Conservation (phyloP, 2,797 vertebrate species). For the Erethizon dorsatum region DNA sequence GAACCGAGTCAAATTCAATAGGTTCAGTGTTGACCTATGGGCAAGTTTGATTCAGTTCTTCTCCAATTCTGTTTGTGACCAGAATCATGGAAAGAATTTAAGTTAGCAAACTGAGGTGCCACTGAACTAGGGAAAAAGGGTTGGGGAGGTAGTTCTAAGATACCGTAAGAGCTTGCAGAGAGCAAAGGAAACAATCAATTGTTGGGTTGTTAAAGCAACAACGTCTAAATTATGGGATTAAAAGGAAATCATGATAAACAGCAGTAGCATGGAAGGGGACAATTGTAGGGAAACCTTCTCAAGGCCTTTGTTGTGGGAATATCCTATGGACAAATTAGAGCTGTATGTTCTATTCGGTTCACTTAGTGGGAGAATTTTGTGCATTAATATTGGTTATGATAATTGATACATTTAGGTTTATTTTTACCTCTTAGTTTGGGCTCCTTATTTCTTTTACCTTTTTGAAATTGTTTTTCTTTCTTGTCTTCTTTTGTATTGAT, state of each 20-base stretch:
- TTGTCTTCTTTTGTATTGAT: not conserved
- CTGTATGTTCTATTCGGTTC: not conserved
- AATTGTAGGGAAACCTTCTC: not conserved
- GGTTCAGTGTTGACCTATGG: not conserved
- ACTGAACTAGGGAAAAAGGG: not conserved
- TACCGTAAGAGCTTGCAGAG: not conserved
- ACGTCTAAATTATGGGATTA: not conserved
- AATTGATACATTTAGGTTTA: conserved; percentile 1
- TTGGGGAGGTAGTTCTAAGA: not conserved
- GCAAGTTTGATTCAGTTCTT: not conserved
- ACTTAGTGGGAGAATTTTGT: not conserved
- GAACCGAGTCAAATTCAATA: not conserved
- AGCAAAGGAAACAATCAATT: not conserved
- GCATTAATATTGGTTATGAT: not conserved
- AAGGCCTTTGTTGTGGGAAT: not conserved
- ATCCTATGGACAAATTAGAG: not conserved
- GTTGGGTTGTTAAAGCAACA: not conserved
- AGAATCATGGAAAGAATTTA: not conserved
- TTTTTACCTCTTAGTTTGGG: not conserved
- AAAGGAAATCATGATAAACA: not conserved
- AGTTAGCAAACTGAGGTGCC: not conserved
- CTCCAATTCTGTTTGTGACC: not conserved
- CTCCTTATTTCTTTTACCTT: not conserved
- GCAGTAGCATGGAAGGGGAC: accelerated
- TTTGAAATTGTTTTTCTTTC: not conserved